Conservation (phyloP, 2,888 invertebrate species). For the Heliconius charithonia region DNA sequence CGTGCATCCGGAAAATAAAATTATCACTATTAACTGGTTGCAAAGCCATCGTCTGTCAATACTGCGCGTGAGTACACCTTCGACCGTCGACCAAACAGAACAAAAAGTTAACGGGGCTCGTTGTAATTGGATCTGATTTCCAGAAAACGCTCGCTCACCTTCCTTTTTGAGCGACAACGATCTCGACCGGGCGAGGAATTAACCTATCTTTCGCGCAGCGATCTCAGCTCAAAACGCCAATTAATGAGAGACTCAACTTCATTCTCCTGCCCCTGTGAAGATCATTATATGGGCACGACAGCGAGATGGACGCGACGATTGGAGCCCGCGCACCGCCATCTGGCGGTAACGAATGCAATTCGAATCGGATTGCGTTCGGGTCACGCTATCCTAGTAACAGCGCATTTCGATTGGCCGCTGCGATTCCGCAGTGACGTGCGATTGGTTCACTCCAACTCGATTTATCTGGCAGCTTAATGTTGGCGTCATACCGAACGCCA, state of each 20-base stretch:
- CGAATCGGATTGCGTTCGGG: constrained; percentile 81
- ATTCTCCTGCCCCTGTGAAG: constrained; percentile 83
- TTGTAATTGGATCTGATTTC: constrained; percentile 84
- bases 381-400: constrained; percentile 82
- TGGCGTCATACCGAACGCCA: constrained; percentile 75
- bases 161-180: constrained; percentile 83
- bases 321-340: constrained; percentile 79
- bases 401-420: constrained; percentile 76
- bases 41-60: constrained; percentile 73
- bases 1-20: constrained; percentile 56
- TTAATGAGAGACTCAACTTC: constrained; percentile 84
- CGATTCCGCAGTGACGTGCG: constrained; percentile 74
- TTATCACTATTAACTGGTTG: constrained; percentile 59
- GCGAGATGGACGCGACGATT: constrained; percentile 83
- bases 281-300: constrained; percentile 84
- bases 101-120: constrained; percentile 80
- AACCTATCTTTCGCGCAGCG: constrained; percentile 83
- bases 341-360: constrained; percentile 81
- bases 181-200: constrained; percentile 81
- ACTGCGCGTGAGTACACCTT: constrained; percentile 66
- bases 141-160: constrained; percentile 82
- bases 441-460: constrained; percentile 73
- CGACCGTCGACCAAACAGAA: constrained; percentile 77
- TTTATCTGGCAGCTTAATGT: constrained; percentile 74
- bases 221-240: constrained; percentile 84